Evolutionary conservation across 1,140 invertebrate species (phyloP), one percentile per base, ranked within the genome.

Genomic region (Parasteatoda tepidariorum): DNA sequence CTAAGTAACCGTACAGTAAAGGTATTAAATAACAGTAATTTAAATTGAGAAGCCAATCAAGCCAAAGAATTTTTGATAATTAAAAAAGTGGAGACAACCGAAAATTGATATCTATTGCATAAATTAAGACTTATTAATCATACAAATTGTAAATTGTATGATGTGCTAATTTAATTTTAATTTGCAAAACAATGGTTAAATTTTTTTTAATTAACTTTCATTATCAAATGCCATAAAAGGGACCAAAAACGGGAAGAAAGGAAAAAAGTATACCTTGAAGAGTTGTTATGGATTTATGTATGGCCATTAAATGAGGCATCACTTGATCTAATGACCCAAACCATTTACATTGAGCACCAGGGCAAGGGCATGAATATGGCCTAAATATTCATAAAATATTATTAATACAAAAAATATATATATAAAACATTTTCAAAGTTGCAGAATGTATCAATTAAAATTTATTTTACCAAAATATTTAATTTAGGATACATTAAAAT

Each of bases 271-370:
- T 85, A 92, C 92, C 92, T 90, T 93, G 92, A 85, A 99, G 91
- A 57, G 98, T 99, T 3, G 98, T 99, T 85, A 99, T 99, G 86
- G 97, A 98, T 91, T 99, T 99, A 89, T 99, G 98, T 71, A 95
- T 94, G 91, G 96, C 96, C 92, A 98, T 95, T 54, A 99, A 91
- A 91, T 99, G 98, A 64, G 94, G 93, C 98, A 99, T 99, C 0
- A 98, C 97, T 91, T 97, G 94, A 87, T 98, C 96, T 22, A 99
- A 89, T 3, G 94, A 94, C 61, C 98, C 98, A 89, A 98, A 96
- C 98, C 98, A 99, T 88, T 99, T 99, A 90, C 98, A 99, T 0
- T 96, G 97, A 61, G 97, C 97, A 70, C 98, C 98, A 54, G 98
- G 98, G 89, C 98, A 99, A 31, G 98, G 98, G 90, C 98, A 99